Evolutionary conservation across 2,888 invertebrate species (phyloP).

Genomic region (Caenorhabditis sinica): DNA sequence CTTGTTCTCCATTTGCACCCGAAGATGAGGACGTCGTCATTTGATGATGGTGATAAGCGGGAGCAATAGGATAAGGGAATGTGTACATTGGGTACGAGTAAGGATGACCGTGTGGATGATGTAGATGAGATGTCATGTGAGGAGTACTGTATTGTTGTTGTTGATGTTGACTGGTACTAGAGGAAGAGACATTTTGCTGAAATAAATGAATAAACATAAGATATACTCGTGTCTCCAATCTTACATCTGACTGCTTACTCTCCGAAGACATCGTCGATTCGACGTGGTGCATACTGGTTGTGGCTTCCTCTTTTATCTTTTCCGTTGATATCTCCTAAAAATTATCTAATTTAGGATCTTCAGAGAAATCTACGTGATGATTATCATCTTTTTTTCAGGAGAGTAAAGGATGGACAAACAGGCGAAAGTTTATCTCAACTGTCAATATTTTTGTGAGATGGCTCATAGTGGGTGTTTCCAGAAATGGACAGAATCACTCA

Average conservation of each 20-base stretch:
- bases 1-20: not conserved
- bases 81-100: conserved; percentile 27
- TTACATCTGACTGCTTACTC: not conserved
- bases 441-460: conserved; percentile 10
- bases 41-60: conserved; percentile 8
- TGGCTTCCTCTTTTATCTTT: not conserved
- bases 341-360: not conserved
- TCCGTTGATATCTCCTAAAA: not conserved
- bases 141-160: conserved; percentile 7
- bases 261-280: not conserved
- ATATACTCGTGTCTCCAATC: not conserved
- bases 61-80: conserved; percentile 19
- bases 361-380: not conserved
- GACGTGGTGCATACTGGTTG: conserved; percentile 24
- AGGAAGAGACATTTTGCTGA: not conserved
- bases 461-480: too few relatives aligned
- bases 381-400: not conserved
- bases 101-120: conserved; percentile 11
- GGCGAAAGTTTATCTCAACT: not conserved
- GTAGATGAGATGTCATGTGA: not conserved
- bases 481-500: too few relatives aligned
- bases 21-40: conserved; percentile 13
- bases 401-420: not conserved
- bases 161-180: not conserved
- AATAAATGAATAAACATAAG: not conserved